These are phyloP conservation scores for Mesaphorura yosii DNA, from an alignment of 1,140 invertebrate genomes.

Conservation along the genomic window DNA sequence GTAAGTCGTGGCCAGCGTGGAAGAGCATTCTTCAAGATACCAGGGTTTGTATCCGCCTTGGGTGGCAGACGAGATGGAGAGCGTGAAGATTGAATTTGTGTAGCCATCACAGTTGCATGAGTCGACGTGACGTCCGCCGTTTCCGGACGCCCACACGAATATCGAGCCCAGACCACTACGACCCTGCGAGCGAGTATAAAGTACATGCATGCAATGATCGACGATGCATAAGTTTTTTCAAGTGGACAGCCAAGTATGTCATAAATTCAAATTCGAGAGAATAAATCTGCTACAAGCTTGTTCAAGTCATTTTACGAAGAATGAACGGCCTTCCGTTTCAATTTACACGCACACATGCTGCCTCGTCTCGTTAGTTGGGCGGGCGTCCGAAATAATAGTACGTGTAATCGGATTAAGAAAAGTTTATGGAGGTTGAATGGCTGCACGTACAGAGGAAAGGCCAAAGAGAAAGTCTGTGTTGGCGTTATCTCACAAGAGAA, in stretches of 20 bases:
- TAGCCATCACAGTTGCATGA: constrained; percentile 99
- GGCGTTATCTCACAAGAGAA: too few species aligned
- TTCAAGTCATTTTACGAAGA: too few species aligned
- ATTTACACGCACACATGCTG: too few species aligned
- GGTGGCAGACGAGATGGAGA: constrained; percentile 93
- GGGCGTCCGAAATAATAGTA: constrained; percentile 29
- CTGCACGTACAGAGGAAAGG: too few species aligned
- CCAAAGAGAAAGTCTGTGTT: too few species aligned
- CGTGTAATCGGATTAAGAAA: background rate
- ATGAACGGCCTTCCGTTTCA: too few species aligned
- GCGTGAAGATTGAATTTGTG: constrained; percentile 95
- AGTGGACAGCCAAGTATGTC: too few species aligned
- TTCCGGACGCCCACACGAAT: constrained; percentile 98
- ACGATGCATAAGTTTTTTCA: too few species aligned
- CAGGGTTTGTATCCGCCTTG: constrained; percentile 84
- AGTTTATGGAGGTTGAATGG: too few species aligned
- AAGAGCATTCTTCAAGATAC: constrained; percentile 96
- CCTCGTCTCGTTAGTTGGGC: too few species aligned
- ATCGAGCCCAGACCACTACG: constrained; percentile 93
- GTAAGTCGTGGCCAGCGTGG: constrained; percentile 89
- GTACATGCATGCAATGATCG: background rate
- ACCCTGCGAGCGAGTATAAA: constrained; percentile 59
- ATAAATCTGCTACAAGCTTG: too few species aligned
- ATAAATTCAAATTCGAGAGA: too few species aligned
- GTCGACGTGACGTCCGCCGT: constrained; percentile 89